These are phyloP conservation scores for Augochlorella aurata DNA, from an alignment of 2,888 invertebrate species.

Conservation along the genomic window DNA sequence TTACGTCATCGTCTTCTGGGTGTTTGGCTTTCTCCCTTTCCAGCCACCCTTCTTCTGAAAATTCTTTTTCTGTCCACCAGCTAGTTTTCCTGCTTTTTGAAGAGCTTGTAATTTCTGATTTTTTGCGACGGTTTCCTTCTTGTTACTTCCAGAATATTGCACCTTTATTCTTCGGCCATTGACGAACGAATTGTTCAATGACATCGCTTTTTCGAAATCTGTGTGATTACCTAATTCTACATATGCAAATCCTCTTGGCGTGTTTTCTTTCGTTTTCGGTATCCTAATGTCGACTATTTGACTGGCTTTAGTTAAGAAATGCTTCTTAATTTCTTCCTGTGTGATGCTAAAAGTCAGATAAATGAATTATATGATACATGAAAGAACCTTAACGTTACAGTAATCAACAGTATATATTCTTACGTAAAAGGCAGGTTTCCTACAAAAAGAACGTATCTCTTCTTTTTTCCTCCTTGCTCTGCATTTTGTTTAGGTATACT, in stretches of 20 bases:
- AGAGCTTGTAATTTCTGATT: conserved; percentile 82
- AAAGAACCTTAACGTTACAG: background rate
- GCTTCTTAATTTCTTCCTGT: conserved; percentile 79
- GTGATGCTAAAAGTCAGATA: conserved; percentile 70
- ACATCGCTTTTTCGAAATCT: conserved; percentile 82
- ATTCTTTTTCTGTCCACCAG: conserved; percentile 77
- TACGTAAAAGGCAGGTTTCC: conserved; percentile 82
- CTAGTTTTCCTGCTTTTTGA: conserved; percentile 79
- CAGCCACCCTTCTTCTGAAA: conserved; percentile 17
- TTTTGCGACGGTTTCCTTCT: conserved; percentile 78
- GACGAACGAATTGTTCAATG: conserved; percentile 80
- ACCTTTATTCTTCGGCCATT: conserved; percentile 81
- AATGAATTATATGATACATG: background rate
- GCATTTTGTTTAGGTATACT: background rate
- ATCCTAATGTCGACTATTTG: conserved; percentile 79
- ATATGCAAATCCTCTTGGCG: conserved; percentile 81
- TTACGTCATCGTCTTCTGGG: conserved; percentile 37
- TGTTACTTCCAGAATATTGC: conserved; percentile 78
- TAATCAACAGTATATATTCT: conserved; percentile 49
- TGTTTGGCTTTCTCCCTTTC: conserved; percentile 34
- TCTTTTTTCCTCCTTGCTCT: conserved; percentile 62
- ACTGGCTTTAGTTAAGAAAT: conserved; percentile 81
- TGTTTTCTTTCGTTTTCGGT: conserved; percentile 76
- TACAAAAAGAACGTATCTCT: conserved; percentile 81
- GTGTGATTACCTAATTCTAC: conserved; percentile 80